Conservation (phyloP, 2,888 invertebrate genomes). For the Trissoscelio sp. region DNA sequence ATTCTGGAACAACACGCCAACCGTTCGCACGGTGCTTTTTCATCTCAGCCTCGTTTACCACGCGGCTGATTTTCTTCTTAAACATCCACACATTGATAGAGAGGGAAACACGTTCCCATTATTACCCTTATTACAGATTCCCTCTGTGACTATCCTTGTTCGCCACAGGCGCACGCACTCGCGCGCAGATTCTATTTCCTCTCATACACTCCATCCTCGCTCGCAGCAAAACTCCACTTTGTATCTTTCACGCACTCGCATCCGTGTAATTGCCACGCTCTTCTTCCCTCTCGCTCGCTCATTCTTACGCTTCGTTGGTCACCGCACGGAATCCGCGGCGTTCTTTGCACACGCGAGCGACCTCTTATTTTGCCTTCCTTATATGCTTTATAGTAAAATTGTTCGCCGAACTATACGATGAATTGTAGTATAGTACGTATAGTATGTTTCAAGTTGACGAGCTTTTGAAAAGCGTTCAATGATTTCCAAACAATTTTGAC, state of each 20-base stretch:
- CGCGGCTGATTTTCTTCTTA: slow-evolving; percentile 42
- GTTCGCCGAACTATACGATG: slow-evolving; percentile 9
- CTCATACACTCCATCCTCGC: slow-evolving; percentile 35
- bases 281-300: slow-evolving; percentile 31
- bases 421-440: background rate
- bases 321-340: slow-evolving; percentile 43
- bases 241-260: slow-evolving; percentile 45
- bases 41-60: slow-evolving; percentile 37
- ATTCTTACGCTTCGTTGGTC: slow-evolving; percentile 62
- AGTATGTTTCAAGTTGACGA: slow-evolving; percentile 2
- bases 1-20: slow-evolving; percentile 15
- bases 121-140: slow-evolving; percentile 66
- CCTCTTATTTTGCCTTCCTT: slow-evolving; percentile 46
- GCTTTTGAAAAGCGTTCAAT: slow-evolving; percentile 8
- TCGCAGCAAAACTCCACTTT: slow-evolving; percentile 48
- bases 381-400: slow-evolving; percentile 23
- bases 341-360: slow-evolving; percentile 43
- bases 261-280: slow-evolving; percentile 35
- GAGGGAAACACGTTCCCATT: slow-evolving; percentile 47
- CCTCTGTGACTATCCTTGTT: slow-evolving; percentile 42
- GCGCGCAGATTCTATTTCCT: slow-evolving; percentile 41
- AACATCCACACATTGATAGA: slow-evolving; percentile 24
- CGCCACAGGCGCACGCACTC: slow-evolving; percentile 23
- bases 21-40: slow-evolving; percentile 40
- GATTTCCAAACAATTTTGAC: slow-evolving; percentile 34